Evolutionary conservation across 1,140 invertebrate species (phyloP), one percentile per base, ranked within the genome.

Genomic region (Diprion similis): DNA sequence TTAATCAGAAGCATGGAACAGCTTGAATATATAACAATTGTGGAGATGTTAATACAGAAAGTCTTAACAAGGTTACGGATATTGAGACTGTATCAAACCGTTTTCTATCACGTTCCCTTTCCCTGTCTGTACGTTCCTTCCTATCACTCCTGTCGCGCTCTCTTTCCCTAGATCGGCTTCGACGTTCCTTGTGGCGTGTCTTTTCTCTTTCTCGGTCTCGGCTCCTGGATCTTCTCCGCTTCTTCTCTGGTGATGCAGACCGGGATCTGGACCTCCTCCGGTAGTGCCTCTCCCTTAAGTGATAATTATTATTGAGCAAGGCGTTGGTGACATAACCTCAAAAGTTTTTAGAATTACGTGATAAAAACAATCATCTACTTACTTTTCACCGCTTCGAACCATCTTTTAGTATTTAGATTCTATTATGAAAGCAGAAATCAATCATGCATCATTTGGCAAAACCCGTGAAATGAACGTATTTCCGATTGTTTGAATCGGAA

Each of bases 191-290:
- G 71, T 89, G 89, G 64, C 88, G 78, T 64, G 84, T 85, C 65
- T 88, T 87, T 15, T 90, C 89, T 72, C 89, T 86, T 13, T 91
- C 90, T 74, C 89, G 83, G 51, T 89, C 86, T 66, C 91, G 87
- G 77, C 92, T 93, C 71, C 92, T 87, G 10, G 92, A 92, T 17
- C 92, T 85, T 3, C 91, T 89, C 46, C 91, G 87, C 77, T 92
- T 91, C 72, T 92, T 87, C 75, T 93, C 91, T 24, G 90, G 90
- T 45, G 88, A 89, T 8, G 79, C 79, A 15, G 91, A 92, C 66
- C 91, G 86, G 46, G 87, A 88, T 73, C 84, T 83, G 2, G 86
- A 86, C 48, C 86, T 77, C 51, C 86, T 84, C 71, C 86, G 80
- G 59, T 88, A 85, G 78, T 88, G 84, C 45, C 85, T 83, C 47